Percentiles rank a stretch among this genome's conserved stretches.
These are phyloP conservation scores for Grammomys dolichurus DNA, from an alignment of 2,113 vertebrate species.

Conservation along the genomic window DNA sequence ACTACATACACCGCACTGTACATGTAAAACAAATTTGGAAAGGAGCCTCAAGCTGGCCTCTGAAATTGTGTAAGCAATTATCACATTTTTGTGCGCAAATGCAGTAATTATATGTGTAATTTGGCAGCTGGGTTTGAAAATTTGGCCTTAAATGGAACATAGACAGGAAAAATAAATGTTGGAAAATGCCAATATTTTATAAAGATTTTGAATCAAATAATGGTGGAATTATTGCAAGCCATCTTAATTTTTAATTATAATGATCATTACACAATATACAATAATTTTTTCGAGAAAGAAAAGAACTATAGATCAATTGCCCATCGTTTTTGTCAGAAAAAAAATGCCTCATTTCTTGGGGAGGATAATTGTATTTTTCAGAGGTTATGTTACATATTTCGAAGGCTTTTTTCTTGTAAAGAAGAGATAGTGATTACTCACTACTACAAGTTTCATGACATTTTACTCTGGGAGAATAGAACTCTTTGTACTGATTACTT, in stretches of 20 bases:
- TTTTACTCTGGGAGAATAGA: conserved; percentile 70
- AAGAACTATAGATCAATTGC: conserved; percentile 82
- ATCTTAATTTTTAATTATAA: conserved; percentile 87
- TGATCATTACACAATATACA: conserved; percentile 84
- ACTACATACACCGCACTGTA: conserved; percentile 81
- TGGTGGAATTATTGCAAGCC: conserved; percentile 84
- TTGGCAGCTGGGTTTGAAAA: conserved; percentile 86
- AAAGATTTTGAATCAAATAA: conserved; percentile 86
- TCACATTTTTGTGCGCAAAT: conserved; percentile 86
- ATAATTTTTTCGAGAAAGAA: conserved; percentile 80
- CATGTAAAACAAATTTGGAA: conserved; percentile 86
- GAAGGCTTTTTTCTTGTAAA: conserved; percentile 78
- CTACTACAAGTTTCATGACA: conserved; percentile 76
- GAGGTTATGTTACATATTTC: conserved; percentile 81
- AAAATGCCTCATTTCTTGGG: conserved; percentile 70
- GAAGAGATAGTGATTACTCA: conserved; percentile 81
- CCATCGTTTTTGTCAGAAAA: conserved; percentile 76
- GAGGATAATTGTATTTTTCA: conserved; percentile 80
- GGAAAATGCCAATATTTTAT: conserved; percentile 86
- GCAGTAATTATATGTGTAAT: conserved; percentile 87
- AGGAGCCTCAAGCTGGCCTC: conserved; percentile 85
- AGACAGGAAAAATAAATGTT: conserved; percentile 86
- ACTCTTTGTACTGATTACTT: conserved; percentile 74
- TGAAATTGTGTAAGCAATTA: conserved; percentile 86
- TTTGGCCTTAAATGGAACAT: conserved; percentile 86